A percentile compares a stretch with the other conserved stretches of the same genome.
phyloP scores from a whole-genome alignment of 2,888 invertebrate species.

The Hyles lineata region DNA sequence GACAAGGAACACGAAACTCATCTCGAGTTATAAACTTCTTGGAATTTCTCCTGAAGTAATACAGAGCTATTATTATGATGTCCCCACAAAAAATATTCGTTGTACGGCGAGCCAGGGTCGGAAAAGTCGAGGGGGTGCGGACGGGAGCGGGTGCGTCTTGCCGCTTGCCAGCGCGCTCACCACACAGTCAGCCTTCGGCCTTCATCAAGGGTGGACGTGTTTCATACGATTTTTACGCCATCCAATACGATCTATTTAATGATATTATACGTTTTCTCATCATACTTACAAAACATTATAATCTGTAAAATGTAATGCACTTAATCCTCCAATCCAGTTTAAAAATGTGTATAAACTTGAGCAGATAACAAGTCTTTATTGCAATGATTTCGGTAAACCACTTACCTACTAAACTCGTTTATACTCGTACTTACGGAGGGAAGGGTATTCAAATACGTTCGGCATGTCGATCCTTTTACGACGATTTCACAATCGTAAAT shows the following conservation, averaged over 20 bases:
- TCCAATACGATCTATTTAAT: not conserved
- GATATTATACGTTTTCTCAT: not conserved
- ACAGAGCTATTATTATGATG: conserved; percentile 85
- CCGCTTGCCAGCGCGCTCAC: conserved; percentile 17
- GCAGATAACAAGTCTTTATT: conserved; percentile 1
- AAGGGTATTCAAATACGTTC: conserved; percentile 43
- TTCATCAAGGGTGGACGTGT: conserved; percentile 12
- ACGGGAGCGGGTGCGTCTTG: conserved; percentile 53
- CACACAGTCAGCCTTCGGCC: conserved; percentile 7
- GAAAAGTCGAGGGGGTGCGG: conserved; percentile 54
- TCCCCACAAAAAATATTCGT: conserved; percentile 83
- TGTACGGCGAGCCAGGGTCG: conserved; percentile 67
- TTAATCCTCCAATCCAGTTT: not conserved
- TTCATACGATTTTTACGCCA: not conserved
- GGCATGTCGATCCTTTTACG: conserved; percentile 62
- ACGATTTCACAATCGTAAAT: conserved; percentile 62
- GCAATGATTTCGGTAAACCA: conserved; percentile 33
- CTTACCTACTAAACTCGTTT: conserved; percentile 24
- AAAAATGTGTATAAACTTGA: not conserved
- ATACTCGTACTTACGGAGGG: conserved; percentile 24
- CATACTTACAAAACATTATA: not conserved
- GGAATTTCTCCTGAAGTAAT: conserved; percentile 85
- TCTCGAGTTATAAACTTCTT: conserved; percentile 86
- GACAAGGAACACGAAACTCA: conserved; percentile 85
- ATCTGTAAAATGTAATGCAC: not conserved